phyloP scores from a whole-genome alignment of 2,113 vertebrate genomes.

The Rhipidura dahli region DNA sequence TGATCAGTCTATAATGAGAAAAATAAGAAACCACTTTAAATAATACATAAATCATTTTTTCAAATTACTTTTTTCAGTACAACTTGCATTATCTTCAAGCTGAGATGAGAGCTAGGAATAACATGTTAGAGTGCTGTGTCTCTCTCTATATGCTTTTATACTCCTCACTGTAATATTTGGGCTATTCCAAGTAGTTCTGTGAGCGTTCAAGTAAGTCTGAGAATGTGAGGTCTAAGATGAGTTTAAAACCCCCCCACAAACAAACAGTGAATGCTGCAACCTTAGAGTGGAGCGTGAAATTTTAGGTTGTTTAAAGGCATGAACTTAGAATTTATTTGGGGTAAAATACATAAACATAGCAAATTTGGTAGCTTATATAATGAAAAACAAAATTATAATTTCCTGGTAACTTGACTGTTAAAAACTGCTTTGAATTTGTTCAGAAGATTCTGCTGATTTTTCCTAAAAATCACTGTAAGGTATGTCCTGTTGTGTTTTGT shows the following conservation, averaged over 20 bases:
- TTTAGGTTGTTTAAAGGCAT: background rate
- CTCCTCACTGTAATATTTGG: background rate
- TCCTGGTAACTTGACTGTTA: background rate
- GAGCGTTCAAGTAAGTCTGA: background rate
- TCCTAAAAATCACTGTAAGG: background rate
- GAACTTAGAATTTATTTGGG: background rate
- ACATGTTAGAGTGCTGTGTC: background rate
- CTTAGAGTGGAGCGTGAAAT: background rate
- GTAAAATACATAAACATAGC: background rate
- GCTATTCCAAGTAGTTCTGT: background rate
- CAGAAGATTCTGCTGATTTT: background rate
- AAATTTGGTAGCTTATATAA: background rate
- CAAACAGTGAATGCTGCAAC: background rate
- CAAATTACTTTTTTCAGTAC: background rate
- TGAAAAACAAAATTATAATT: background rate
- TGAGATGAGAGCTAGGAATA: background rate
- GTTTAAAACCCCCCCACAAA: background rate
- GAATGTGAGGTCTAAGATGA: background rate
- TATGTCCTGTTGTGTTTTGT: background rate
- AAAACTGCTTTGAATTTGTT: background rate
- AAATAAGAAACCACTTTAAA: background rate
- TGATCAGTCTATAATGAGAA: background rate
- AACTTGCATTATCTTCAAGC: background rate
- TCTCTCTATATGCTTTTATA: background rate
- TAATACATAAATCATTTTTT: background rate